Evolutionary conservation across 2,888 invertebrate species (phyloP), one percentile per base, ranked within the genome.

Genomic region (Melipona beecheii): DNA sequence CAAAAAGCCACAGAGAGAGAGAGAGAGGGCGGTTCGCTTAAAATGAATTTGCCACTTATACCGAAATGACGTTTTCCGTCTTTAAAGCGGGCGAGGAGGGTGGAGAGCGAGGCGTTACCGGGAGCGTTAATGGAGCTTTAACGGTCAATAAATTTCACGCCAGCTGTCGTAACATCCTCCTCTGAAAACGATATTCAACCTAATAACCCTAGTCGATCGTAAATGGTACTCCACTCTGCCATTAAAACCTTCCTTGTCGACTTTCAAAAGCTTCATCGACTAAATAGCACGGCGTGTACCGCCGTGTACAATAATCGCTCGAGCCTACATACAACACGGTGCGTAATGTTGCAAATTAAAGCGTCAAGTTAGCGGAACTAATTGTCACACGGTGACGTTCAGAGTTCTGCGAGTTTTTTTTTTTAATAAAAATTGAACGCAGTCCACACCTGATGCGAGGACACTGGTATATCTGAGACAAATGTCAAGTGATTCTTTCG

Each of bases 161-260:
- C 54, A n/a, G 52, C 69, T 49, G 62, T 62, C 21, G 65, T 21
- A 21, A 52, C 54, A 56, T 70, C 56, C 31, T 56, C 54, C 54
- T 56, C n/a, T 56, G 56, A 36, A 56, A 70, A 70, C 24, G 70
- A 70, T 70, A 72, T 72, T 60, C 60, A 60, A 72, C 27, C 21
- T 58, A 60, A 60, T 72, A 60, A 72, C 24, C 27, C 72, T 43
- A 13, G 43, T 21, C 73, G 31, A 62, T 62, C 73, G 31, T 31
- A 62, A 73, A 73, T 73, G 50, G 27, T n/a, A 31, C 27, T 27
- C n/a, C 17, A 13, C 9, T 17, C 17, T 19, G 9, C 17, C 31
- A n/a, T 50, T 62, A 73, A 73, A 62, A 73, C 5, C 62, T 43
- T 31, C 62, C 31, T 21, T 31, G n/a, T 50, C 31, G 17, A 31